Conservation (phyloP, 2,797 vertebrate species). For the Lepidocolaptes lacrymiger region DNA sequence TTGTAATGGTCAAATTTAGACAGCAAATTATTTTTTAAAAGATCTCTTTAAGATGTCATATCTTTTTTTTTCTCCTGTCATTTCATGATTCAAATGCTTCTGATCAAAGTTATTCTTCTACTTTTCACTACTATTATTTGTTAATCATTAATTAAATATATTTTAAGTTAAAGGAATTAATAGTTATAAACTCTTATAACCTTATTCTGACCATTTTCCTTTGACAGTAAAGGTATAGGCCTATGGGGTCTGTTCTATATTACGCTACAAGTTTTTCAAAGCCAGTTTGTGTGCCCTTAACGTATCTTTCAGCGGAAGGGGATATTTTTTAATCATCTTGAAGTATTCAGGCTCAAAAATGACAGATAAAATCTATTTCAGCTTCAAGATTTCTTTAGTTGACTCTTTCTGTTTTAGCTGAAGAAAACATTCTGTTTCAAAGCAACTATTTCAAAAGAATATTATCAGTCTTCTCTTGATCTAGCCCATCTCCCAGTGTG, state of each 20-base stretch:
- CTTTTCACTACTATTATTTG: neutral
- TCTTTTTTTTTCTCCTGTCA: neutral
- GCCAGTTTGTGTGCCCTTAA: neutral
- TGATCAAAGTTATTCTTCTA: neutral
- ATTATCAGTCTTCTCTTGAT: neutral
- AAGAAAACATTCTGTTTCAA: neutral
- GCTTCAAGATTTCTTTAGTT: neutral
- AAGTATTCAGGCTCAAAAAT: neutral
- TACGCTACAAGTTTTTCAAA: neutral
- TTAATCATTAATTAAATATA: neutral
- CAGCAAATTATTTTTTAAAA: neutral
- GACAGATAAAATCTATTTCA: neutral
- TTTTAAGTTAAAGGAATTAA: neutral
- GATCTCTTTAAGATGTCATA: rapidly evolving
- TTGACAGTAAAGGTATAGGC: neutral
- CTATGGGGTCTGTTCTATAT: neutral
- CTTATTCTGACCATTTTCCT: neutral
- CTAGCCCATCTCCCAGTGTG: neutral
- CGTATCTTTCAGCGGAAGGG: neutral
- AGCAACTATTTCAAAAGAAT: neutral
- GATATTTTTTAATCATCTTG: neutral
- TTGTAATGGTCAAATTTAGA: neutral
- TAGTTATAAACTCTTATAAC: neutral
- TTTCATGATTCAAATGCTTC: neutral
- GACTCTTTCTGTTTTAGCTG: neutral